Evolutionary conservation across 2,888 invertebrate species (phyloP), one percentile per base, ranked within the genome.

Genomic region (Lydus trimaculatus): DNA sequence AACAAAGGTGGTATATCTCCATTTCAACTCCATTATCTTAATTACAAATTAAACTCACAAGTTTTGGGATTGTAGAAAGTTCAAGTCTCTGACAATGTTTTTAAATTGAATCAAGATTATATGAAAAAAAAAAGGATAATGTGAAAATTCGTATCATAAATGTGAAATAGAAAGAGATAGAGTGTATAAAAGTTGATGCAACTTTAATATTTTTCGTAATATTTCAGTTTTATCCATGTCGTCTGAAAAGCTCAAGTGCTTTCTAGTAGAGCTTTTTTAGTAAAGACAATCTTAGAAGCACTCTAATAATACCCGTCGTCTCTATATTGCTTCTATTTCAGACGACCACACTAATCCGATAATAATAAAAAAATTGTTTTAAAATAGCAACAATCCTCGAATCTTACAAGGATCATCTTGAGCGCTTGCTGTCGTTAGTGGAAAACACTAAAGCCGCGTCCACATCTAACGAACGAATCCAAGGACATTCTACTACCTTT

Each of bases 141-240:
- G 43, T 52, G 67, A 58, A 61, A 65, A 23, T 60, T 23, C 20
- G 17, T n/a, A 20, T 17, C 13, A 64, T 58, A 17, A 61, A 58
- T 63, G 28, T 28, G 28, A 61, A 17, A 43, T 13, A 36, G 8
- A n/a, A n/a, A 17, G 0, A 43, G 17, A 4, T 4, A 43, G n/a
- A 43, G 17, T 2, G 15, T n/a, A 39, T 39, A 43, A 66, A 66
- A 59, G 31, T 64, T 70, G 58, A 70, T 66, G 63, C 61, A 66
- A 61, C 59, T 70, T 70, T 70, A 66, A 69, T 69, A 69, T 66
- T 66, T 63, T 31, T 65, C 56, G 64, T 70, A 66, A 66, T 66
- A 70, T 70, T 66, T 70, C 66, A 70, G 62, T 58, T 69, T 69
- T 64, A 69, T 69, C 69, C 63, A 13, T 63, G 63, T 39, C 67